Percentiles rank a stretch among this genome's conserved stretches.
Evolutionary conservation across 2,113 vertebrate genomes (phyloP).

Genomic region (Toxotes chatareus): DNA sequence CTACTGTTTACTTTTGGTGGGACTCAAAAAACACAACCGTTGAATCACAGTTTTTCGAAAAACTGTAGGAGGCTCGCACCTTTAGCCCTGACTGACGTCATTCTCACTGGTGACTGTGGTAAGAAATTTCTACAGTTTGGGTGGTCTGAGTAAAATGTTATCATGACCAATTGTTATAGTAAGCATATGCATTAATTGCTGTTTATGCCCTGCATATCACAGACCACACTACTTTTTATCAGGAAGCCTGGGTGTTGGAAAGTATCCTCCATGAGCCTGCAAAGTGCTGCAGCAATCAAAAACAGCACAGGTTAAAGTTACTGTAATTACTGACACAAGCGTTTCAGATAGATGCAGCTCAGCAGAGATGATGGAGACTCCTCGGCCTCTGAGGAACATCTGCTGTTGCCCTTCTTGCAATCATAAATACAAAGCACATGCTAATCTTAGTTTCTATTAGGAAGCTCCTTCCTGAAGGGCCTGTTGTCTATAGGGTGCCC

Average conservation of each 20-base stretch:
- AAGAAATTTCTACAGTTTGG: too few species aligned
- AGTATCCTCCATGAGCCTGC: not conserved
- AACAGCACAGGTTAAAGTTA: slow-evolving; percentile 9
- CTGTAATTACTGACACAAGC: slow-evolving; percentile 50
- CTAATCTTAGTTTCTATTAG: slow-evolving; percentile 49
- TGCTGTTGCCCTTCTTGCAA: slow-evolving; percentile 18
- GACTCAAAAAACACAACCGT: too few species aligned
- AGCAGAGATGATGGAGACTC: slow-evolving; percentile 19
- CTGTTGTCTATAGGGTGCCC: slow-evolving; percentile 13
- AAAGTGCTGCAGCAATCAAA: slow-evolving; percentile 25
- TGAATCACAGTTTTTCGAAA: too few species aligned
- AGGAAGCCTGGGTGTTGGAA: not conserved
- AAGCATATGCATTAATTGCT: too few species aligned
- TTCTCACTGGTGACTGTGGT: too few species aligned
- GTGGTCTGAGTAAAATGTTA: too few species aligned
- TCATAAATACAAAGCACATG: slow-evolving; percentile 33
- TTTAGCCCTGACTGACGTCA: too few species aligned
- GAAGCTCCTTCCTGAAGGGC: slow-evolving; percentile 36
- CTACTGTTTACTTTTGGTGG: too few species aligned
- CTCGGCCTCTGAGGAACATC: slow-evolving; percentile 44
- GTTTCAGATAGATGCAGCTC: slow-evolving; percentile 39
- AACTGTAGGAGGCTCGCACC: too few species aligned
- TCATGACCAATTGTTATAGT: too few species aligned
- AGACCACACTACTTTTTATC: not conserved
- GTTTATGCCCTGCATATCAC: not conserved